A percentile compares a stretch with the other conserved stretches of the same genome.
These are phyloP conservation scores for Agonopterix heracliana DNA, from an alignment of 2,888 invertebrate genomes.

Conservation along the genomic window DNA sequence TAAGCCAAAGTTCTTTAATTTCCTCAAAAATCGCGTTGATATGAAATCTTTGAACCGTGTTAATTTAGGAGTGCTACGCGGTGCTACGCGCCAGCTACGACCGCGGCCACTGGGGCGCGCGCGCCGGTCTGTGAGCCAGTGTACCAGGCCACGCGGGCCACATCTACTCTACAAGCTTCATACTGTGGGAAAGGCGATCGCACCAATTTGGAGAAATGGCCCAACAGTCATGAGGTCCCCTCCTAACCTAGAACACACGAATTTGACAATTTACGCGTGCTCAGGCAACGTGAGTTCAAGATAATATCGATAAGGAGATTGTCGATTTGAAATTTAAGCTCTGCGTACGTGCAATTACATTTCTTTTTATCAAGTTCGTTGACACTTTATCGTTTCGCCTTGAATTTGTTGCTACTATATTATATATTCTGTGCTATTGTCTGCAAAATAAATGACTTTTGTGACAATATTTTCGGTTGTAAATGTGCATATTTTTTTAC, in stretches of 20 bases:
- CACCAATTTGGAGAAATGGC: slow-evolving; percentile 50
- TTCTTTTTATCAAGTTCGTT: slow-evolving; percentile 61
- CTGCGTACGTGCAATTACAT: slow-evolving; percentile 26
- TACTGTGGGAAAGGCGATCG: slow-evolving; percentile 43
- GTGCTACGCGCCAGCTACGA: slow-evolving; percentile 22
- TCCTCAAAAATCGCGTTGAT: no score
- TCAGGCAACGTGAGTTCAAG: no score
- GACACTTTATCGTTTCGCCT: slow-evolving; percentile 64
- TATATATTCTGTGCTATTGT: slow-evolving; percentile 14
- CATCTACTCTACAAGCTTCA: no score
- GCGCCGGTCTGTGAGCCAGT: slow-evolving; percentile 44
- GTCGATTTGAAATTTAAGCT: background rate
- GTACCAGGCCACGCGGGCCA: slow-evolving; percentile 24
- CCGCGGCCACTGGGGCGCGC: slow-evolving; percentile 17
- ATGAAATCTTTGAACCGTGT: no score
- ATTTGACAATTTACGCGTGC: no score
- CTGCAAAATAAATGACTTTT: slow-evolving; percentile 34
- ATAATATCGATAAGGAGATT: background rate
- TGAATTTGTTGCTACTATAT: slow-evolving; percentile 49
- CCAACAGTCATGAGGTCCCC: slow-evolving; percentile 40
- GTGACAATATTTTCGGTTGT: background rate
- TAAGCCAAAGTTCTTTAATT: no score
- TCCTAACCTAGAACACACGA: background rate
- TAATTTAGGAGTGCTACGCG: slow-evolving; percentile 2
- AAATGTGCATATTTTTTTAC: no score